Conservation (phyloP, 2,797 vertebrate species). For the Enteromius afrohamiltoni region DNA sequence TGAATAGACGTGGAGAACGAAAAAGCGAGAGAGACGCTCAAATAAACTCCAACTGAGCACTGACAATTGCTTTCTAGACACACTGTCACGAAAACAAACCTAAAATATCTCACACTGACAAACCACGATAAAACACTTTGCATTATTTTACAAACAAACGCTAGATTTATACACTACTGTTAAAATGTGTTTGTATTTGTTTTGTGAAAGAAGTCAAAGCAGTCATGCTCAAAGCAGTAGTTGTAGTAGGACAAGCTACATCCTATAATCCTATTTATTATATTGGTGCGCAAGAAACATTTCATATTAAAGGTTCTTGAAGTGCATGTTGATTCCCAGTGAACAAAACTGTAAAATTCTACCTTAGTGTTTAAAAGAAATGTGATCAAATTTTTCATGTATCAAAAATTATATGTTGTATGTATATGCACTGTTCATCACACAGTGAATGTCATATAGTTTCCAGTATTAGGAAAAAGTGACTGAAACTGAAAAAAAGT, state of each 20-base stretch:
- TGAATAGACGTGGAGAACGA: conserved; percentile 11
- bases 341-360: background rate
- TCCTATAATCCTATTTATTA: background rate
- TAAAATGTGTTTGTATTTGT: background rate
- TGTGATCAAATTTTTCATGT: background rate
- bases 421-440: background rate
- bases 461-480: background rate
- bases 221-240: background rate
- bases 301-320: background rate
- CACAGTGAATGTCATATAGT: background rate
- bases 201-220: background rate
- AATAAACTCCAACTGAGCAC: background rate
- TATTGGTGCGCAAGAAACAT: background rate
- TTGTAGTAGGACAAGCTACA: background rate
- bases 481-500: background rate
- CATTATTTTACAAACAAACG: background rate
- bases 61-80: conserved; percentile 37
- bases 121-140: background rate
- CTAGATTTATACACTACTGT: background rate
- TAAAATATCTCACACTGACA: conserved; percentile 19
- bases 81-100: background rate
- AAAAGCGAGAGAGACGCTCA: background rate
- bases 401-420: background rate
- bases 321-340: background rate
- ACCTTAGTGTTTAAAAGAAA: background rate